Conservation (phyloP, 2,113 vertebrate species). For the Gymnogyps californianus region DNA sequence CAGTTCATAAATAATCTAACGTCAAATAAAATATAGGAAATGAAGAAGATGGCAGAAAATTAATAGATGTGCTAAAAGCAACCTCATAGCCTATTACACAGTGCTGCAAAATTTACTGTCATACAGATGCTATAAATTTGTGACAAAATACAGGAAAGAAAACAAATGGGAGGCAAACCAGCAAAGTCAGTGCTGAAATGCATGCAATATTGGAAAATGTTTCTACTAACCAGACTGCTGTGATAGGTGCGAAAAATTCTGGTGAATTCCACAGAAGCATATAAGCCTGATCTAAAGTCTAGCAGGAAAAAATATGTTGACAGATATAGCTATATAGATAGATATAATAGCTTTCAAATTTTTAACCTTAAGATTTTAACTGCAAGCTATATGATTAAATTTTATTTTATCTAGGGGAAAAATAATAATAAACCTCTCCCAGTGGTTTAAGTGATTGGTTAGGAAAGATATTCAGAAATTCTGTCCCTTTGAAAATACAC, state of each 20-base stretch:
- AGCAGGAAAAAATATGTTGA: background rate
- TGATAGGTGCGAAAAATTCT: background rate
- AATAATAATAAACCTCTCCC: background rate
- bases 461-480: background rate
- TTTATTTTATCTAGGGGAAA: background rate
- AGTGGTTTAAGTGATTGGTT: background rate
- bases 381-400: background rate
- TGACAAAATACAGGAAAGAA: conserved; percentile 2
- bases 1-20: conserved; percentile 46
- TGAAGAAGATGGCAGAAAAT: conserved; percentile 43
- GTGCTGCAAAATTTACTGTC: conserved; percentile 41
- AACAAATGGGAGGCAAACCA: conserved; percentile 17
- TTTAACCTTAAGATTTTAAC: background rate
- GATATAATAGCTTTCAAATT: background rate
- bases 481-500: background rate
- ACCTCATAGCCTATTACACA: background rate
- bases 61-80: conserved; percentile 52
- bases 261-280: background rate
- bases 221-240: background rate
- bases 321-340: background rate
- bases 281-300: background rate
- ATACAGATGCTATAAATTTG: conserved; percentile 48
- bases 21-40: conserved; percentile 46
- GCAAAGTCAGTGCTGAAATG: background rate
- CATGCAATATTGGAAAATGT: background rate